Evolutionary conservation across 2,113 vertebrate genomes (phyloP), one percentile per base, ranked within the genome.

Genomic region (Spheniscus mendiculus): DNA sequence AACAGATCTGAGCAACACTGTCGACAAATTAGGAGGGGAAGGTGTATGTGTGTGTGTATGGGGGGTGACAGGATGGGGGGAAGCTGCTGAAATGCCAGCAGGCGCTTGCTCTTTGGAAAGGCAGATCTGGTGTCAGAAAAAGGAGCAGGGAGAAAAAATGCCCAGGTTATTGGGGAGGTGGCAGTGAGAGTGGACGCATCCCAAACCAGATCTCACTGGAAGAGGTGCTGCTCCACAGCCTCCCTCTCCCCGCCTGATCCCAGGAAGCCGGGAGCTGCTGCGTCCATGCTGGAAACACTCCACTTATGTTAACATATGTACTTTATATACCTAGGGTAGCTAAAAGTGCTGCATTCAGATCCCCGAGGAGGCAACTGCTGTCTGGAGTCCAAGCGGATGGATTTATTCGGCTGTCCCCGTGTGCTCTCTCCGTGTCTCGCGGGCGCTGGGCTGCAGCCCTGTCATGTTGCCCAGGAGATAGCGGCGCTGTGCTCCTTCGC

Each of bases 401-500:
- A 81, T 81, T n/a, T 14, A 4, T 7, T 6, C 5, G 56, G 82
- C 87, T 87, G 95, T 96, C 93, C 90, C 91, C 49, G 2, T 9
- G 74, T 32, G 93, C 78, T 94, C 70, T 80, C 96, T 95, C 97
- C 44, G 47, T 63, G 93, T 94, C 93, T 72, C 4, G 56, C 18
- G 96, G 96, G 96, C 90, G 40, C 52, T 7, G 93, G 89, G 45
- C 53, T 0, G 89, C 61, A 80, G 80, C 90, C 89, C 97, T 98
- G 98, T 99, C 99, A 99, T 99, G 99, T 99, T 16, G 99, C 99
- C 99, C 99, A 99, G 81, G 99, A 99, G 97, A 99, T 99, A 73
- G 99, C 99, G 1, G 99, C 99, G 16, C 99, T 99, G 99, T 99
- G 99, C 99, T 99, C 99, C 97, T 99, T 99, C 53, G 99, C 99